These are phyloP conservation scores for Aramus guarauna DNA, from an alignment of 2,113 vertebrate species.

Conservation along the genomic window DNA sequence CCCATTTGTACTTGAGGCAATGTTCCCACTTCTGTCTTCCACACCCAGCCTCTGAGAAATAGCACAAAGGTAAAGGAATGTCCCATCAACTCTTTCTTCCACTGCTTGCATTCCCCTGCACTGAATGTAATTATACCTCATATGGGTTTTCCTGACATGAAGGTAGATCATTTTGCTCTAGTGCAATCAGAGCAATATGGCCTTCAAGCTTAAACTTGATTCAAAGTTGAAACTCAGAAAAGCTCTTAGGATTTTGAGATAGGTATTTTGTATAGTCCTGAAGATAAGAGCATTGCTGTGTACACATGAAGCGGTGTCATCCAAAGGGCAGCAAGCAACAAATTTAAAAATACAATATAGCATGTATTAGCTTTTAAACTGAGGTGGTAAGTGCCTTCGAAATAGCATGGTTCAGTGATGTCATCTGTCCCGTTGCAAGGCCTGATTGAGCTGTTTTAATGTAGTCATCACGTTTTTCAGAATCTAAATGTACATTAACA, in stretches of 20 bases:
- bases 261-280: background rate
- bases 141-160: background rate
- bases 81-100: fast-evolving
- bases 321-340: background rate
- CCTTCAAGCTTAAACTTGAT: background rate
- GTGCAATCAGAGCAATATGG: background rate
- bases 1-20: too few relatives aligned
- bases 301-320: background rate
- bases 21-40: too few relatives aligned
- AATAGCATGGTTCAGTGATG: background rate
- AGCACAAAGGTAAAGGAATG: background rate
- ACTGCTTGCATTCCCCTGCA: background rate
- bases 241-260: background rate
- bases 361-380: background rate
- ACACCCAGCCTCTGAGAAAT: background rate
- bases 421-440: background rate
- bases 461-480: background rate
- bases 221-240: background rate
- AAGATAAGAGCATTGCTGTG: background rate
- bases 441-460: fast-evolving
- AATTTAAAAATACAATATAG: background rate
- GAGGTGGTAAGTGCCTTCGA: background rate
- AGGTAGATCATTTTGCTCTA: background rate
- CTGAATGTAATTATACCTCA: background rate
- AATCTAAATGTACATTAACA: background rate